phyloP scores from a whole-genome alignment of 2,888 invertebrate species.

The Campaea margaritaria region DNA sequence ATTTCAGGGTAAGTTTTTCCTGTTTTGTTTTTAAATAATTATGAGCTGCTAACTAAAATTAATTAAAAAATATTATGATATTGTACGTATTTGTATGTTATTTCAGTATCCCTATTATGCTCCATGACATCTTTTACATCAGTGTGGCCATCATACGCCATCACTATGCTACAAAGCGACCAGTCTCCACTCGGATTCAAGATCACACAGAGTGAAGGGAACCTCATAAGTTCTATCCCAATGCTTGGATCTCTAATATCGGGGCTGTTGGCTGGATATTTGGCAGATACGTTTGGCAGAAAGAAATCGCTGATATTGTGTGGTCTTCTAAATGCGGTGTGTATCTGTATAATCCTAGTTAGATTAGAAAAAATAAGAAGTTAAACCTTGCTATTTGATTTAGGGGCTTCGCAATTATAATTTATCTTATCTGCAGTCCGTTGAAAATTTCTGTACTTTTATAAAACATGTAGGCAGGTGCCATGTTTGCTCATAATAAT shows the following conservation, averaged over 20 bases:
- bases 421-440: too few relatives aligned
- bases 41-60: too few relatives aligned
- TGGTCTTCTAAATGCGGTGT: conserved; percentile 47
- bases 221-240: conserved; percentile 49
- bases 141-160: conserved; percentile 56
- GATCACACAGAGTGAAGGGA: conserved; percentile 44
- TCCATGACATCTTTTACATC: conserved; percentile 38
- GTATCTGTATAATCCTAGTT: conserved; percentile 6
- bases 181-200: conserved; percentile 48
- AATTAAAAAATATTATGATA: too few relatives aligned
- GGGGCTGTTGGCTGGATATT: conserved; percentile 39
- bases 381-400: too few relatives aligned
- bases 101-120: conserved; percentile 47
- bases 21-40: too few relatives aligned
- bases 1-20: conserved; percentile 44
- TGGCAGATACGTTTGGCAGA: conserved; percentile 51
- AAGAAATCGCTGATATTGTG: conserved; percentile 47
- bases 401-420: too few relatives aligned
- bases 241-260: conserved; percentile 50
- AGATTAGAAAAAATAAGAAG: too few relatives aligned
- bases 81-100: background rate
- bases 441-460: too few relatives aligned
- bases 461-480: too few relatives aligned
- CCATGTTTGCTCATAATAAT: too few relatives aligned
- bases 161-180: conserved; percentile 42